A percentile compares a stretch with the other conserved stretches of the same genome.
Evolutionary conservation across 2,888 invertebrate species (phyloP).

Genomic region (Hirtodrosophila duncani): DNA sequence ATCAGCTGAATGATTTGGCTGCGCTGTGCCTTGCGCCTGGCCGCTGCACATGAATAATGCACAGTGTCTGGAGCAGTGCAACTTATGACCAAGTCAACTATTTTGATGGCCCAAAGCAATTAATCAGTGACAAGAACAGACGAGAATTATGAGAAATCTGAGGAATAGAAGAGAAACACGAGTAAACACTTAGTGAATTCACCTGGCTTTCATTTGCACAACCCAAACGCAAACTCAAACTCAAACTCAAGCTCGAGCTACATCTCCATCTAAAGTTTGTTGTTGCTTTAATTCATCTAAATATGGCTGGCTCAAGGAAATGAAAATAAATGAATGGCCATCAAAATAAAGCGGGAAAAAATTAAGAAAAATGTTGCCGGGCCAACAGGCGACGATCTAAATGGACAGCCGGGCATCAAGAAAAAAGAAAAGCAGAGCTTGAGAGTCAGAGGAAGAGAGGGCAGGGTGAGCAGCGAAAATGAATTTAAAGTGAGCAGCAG

Average conservation of each 20-base stretch:
- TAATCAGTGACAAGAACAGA: constrained; percentile 14
- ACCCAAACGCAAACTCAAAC: too few relatives aligned
- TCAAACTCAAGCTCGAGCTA: too few relatives aligned
- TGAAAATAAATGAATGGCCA: constrained; percentile 68
- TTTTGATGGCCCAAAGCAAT: neutral
- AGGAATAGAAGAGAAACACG: too few relatives aligned
- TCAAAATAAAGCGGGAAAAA: constrained; percentile 69
- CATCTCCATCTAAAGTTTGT: constrained; percentile 26
- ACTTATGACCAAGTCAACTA: too few relatives aligned
- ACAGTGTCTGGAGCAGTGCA: too few relatives aligned
- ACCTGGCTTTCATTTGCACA: too few relatives aligned
- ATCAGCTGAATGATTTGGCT: too few relatives aligned
- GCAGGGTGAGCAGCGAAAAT: constrained; percentile 31
- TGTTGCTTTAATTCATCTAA: constrained; percentile 39
- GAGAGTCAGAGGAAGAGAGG: constrained; percentile 3
- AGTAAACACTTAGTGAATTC: too few relatives aligned
- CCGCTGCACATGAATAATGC: too few relatives aligned
- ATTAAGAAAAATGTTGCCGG: constrained; percentile 63
- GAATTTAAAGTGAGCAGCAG: constrained; percentile 54
- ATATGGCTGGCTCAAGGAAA: constrained; percentile 37
- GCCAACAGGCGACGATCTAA: constrained; percentile 18
- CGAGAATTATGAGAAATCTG: too few relatives aligned
- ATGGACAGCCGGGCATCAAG: constrained; percentile 14
- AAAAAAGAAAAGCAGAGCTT: constrained; percentile 23
- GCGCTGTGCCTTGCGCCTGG: too few relatives aligned